Percentiles rank a stretch among this genome's conserved stretches.
phyloP scores from a whole-genome alignment of 2,888 invertebrate genomes.

The Polymixis flavicincta region DNA sequence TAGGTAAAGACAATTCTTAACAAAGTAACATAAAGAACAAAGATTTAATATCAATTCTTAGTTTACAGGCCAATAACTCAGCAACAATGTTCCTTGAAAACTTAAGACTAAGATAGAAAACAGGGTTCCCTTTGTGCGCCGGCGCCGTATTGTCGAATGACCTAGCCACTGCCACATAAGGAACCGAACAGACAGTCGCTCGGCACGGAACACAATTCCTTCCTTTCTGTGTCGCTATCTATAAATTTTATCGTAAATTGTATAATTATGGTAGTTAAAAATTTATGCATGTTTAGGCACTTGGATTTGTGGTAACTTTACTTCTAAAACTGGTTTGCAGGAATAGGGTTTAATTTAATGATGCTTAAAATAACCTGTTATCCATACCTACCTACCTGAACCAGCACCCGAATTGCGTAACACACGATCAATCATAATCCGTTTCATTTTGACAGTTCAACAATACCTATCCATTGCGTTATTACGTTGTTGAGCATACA shows the following conservation, averaged over 20 bases:
- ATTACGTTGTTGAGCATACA: no score
- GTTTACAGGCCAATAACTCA: conserved; percentile 66
- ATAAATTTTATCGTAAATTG: conserved; percentile 6
- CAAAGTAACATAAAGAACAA: conserved; percentile 58
- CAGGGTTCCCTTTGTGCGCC: conserved; percentile 63
- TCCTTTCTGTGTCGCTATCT: conserved; percentile 18
- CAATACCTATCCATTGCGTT: no score
- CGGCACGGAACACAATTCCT: conserved; percentile 27
- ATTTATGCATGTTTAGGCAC: not conserved
- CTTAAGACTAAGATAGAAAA: conserved; percentile 68
- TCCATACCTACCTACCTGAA: not conserved
- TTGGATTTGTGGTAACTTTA: not conserved
- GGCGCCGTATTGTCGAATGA: conserved; percentile 66
- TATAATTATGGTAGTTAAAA: not conserved
- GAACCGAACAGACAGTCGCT: conserved; percentile 39
- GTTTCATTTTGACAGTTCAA: no score
- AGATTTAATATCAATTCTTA: conserved; percentile 64
- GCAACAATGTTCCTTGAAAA: conserved; percentile 71
- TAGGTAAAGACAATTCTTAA: conserved; percentile 31
- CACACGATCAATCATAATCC: no score
- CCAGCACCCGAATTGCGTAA: no score
- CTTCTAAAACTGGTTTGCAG: not conserved
- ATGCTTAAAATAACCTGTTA: not conserved
- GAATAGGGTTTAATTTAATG: not conserved
- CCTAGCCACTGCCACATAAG: conserved; percentile 56